A percentile compares a stretch with the other conserved stretches of the same genome.
These are phyloP conservation scores for Pelmatolapia mariae DNA, from an alignment of 2,113 vertebrate species.

Conservation along the genomic window DNA sequence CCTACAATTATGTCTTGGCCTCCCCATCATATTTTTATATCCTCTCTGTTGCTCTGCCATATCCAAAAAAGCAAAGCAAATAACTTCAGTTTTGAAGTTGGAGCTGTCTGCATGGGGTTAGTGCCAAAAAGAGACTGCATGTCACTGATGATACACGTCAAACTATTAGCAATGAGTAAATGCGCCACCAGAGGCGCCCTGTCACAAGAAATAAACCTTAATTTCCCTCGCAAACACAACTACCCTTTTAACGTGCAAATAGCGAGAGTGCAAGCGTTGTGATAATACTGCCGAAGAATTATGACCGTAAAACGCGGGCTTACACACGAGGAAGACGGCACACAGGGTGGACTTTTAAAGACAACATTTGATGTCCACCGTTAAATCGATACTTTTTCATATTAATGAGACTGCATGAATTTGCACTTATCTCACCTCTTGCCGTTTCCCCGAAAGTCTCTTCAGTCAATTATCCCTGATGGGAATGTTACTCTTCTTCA, in stretches of 20 bases:
- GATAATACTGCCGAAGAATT: conserved; percentile 1
- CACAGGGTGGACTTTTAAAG: background rate
- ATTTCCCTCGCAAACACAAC: conserved; percentile 24
- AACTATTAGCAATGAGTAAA: conserved; percentile 38
- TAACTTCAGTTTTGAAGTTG: background rate
- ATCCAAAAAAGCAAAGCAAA: background rate
- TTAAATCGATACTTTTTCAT: conserved; percentile 55
- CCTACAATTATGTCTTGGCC: conserved; percentile 55
- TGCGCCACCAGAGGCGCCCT: conserved; percentile 65
- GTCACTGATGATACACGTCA: conserved; percentile 37
- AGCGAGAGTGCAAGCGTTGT: background rate
- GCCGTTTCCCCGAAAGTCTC: conserved; percentile 34
- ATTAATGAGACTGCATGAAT: conserved; percentile 48
- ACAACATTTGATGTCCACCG: background rate
- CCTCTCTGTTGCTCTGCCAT: conserved; percentile 1
- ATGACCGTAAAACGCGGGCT: background rate
- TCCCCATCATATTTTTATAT: conserved; percentile 24
- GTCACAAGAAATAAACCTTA: conserved; percentile 55
- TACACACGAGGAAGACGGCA: background rate
- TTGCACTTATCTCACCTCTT: conserved; percentile 56
- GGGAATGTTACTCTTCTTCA: conserved; percentile 35
- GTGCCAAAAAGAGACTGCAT: background rate
- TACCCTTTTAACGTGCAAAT: background rate
- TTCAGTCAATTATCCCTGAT: conserved; percentile 48
- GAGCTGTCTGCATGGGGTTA: background rate